Conservation (phyloP, 2,113 vertebrate species). For the Thymallus thymallus region DNA sequence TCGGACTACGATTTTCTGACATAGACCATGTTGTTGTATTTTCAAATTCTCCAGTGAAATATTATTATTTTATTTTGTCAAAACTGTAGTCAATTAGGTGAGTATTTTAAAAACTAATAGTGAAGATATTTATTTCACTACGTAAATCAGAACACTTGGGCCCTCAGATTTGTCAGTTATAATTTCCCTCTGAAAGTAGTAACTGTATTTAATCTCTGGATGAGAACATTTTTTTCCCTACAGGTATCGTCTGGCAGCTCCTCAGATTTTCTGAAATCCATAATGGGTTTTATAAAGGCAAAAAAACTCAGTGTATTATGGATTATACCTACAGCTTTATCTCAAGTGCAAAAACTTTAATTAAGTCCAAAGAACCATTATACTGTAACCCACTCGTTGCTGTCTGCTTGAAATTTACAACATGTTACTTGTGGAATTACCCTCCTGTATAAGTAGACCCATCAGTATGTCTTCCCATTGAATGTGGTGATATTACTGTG, state of each 20-base stretch:
- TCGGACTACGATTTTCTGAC: constrained; percentile 57
- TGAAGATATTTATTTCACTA: too few relatives aligned
- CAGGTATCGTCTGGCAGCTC: constrained; percentile 49
- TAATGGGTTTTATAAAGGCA: constrained; percentile 59
- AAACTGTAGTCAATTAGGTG: not conserved
- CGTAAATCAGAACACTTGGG: too few relatives aligned
- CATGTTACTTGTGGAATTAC: not conserved
- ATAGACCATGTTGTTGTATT: constrained; percentile 16
- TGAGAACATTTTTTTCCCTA: constrained; percentile 10
- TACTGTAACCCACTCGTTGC: not conserved
- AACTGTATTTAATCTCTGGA: not conserved
- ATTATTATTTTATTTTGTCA: constrained; percentile 22
- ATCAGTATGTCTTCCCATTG: not conserved
- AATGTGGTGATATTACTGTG: not conserved
- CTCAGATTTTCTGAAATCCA: constrained; percentile 65
- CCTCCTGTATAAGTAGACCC: not conserved
- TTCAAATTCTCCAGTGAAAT: constrained; percentile 22
- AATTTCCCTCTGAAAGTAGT: not conserved
- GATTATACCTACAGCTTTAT: not conserved
- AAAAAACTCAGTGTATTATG: not conserved
- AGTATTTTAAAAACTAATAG: not conserved
- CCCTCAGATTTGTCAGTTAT: too few relatives aligned
- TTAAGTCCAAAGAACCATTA: not conserved
- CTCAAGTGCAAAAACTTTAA: not conserved
- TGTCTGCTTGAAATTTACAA: not conserved